Evolutionary conservation across 2,113 vertebrate species (phyloP).

Genomic region (Kobus ellipsiprymnus): DNA sequence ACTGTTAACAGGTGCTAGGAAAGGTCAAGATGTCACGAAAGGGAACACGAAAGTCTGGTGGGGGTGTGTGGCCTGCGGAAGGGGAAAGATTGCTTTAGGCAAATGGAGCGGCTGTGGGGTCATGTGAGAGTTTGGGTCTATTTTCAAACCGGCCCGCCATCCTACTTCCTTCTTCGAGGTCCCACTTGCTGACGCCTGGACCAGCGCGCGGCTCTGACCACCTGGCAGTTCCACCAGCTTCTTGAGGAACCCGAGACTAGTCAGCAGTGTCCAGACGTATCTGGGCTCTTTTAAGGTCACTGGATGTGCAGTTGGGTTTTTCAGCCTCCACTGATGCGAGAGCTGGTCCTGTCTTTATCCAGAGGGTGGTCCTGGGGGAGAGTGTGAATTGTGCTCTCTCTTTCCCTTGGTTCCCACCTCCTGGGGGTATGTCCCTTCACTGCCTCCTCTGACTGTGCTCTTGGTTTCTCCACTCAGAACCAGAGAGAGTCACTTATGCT

Average conservation of each 20-base stretch:
- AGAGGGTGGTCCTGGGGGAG: not conserved
- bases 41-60: not conserved
- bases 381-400: not conserved
- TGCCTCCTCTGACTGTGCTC: not conserved
- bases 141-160: not conserved
- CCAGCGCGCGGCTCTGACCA: not conserved
- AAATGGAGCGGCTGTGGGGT: not conserved
- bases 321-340: not conserved
- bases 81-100: not conserved
- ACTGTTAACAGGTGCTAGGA: no score
- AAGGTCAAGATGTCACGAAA: not conserved
- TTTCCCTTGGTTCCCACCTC: not conserved
- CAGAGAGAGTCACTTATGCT: not conserved
- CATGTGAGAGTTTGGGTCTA: not conserved
- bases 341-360: not conserved
- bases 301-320: not conserved
- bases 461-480: not conserved
- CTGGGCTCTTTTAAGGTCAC: not conserved
- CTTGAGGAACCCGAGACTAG: fast-evolving
- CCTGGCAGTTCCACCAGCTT: not conserved
- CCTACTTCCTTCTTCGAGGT: not conserved
- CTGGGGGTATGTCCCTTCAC: not conserved
- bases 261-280: not conserved
- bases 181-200: not conserved
- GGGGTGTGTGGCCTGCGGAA: fast-evolving